A percentile compares a stretch with the other conserved stretches of the same genome.
phyloP scores from a whole-genome alignment of 2,113 vertebrate genomes.

The Notarius lentiginosus region DNA sequence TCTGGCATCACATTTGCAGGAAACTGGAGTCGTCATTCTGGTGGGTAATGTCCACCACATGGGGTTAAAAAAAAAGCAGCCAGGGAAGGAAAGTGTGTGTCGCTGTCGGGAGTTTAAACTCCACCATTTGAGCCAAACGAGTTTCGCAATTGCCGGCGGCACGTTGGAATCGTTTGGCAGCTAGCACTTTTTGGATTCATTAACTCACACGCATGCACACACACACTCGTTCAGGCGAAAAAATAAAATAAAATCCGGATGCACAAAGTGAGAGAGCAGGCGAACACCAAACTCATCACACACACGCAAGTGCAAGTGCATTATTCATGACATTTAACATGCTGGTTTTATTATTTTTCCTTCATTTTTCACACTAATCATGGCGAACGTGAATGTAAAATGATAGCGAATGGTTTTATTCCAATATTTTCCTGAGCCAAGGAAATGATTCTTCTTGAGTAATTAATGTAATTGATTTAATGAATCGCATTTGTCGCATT shows the following conservation, averaged over 20 bases:
- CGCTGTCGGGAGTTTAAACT: conserved; percentile 48
- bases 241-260: conserved; percentile 39
- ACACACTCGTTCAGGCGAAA: conserved; percentile 27
- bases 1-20: conserved; percentile 40
- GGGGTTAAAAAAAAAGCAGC: conserved; percentile 46
- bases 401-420: conserved; percentile 11
- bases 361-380: conserved; percentile 20
- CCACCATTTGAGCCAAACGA: conserved; percentile 41
- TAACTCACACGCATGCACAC: conserved; percentile 6
- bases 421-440: conserved; percentile 7
- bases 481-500: conserved; percentile 45
- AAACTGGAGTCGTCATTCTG: conserved; percentile 48
- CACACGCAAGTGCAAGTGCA: not conserved
- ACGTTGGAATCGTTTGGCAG: conserved; percentile 41
- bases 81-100: conserved; percentile 48
- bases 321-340: conserved; percentile 33
- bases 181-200: conserved; percentile 36
- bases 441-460: conserved; percentile 25
- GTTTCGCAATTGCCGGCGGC: conserved; percentile 8
- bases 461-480: conserved; percentile 50
- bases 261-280: conserved; percentile 27
- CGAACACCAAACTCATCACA: not conserved
- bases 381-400: conserved; percentile 11
- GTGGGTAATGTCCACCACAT: conserved; percentile 52
- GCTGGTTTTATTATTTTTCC: conserved; percentile 35